A percentile compares a stretch with the other conserved stretches of the same genome.
These are phyloP conservation scores for Ursus arctos DNA, from an alignment of 2,113 vertebrate genomes.

Conservation along the genomic window DNA sequence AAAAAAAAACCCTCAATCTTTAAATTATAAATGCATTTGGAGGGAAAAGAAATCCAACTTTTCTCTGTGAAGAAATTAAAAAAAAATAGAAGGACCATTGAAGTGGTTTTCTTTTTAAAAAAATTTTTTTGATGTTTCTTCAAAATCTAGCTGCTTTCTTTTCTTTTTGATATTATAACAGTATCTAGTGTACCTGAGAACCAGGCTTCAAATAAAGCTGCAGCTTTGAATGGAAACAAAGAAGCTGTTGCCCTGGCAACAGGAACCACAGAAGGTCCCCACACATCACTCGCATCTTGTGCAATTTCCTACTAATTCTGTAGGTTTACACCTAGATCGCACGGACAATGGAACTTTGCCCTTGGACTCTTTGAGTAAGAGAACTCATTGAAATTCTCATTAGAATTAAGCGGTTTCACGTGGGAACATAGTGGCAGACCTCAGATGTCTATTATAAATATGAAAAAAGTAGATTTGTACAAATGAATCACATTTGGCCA, in stretches of 20 bases:
- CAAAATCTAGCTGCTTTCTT: conserved; percentile 64
- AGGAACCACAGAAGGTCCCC: conserved; percentile 56
- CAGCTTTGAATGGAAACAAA: conserved; percentile 83
- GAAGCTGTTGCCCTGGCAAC: conserved; percentile 86
- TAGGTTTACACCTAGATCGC: neutral
- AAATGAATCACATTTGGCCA: conserved; percentile 4
- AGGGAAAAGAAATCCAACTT: neutral
- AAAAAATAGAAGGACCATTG: neutral
- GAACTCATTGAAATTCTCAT: conserved; percentile 36
- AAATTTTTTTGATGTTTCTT: neutral
- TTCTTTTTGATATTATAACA: conserved; percentile 62
- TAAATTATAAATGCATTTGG: conserved; percentile 21
- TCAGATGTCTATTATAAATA: neutral
- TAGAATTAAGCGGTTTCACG: neutral
- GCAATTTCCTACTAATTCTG: conserved; percentile 81
- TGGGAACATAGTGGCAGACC: neutral
- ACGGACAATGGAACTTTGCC: conserved; percentile 55
- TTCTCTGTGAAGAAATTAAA: conserved; percentile 9
- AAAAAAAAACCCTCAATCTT: neutral
- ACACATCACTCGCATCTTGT: conserved; percentile 74
- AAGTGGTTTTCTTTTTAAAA: neutral
- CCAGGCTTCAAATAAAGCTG: conserved; percentile 73
- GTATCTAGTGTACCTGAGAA: conserved; percentile 73
- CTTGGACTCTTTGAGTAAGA: conserved; percentile 49
- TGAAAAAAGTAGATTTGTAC: conserved; percentile 44